These are phyloP conservation scores for Geophilus truncorum DNA, from an alignment of 2,888 invertebrate genomes.

Conservation along the genomic window DNA sequence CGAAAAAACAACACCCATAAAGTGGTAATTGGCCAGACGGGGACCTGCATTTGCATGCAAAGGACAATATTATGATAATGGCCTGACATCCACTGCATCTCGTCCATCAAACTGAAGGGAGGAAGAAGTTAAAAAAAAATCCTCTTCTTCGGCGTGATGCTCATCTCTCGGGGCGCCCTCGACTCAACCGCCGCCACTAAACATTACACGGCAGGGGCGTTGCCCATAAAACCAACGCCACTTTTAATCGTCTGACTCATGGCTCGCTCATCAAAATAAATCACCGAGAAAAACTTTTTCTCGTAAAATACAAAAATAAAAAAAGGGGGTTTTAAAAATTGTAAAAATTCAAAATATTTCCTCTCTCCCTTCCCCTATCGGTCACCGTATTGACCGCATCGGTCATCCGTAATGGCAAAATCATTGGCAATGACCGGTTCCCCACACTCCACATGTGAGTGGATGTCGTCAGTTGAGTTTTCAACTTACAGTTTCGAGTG, in stretches of 20 bases:
- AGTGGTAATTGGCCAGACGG: conserved; percentile 25
- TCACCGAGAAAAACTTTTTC: background rate
- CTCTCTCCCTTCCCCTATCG: too few species aligned
- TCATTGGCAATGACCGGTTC: background rate
- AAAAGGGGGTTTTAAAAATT: background rate
- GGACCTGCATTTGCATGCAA: conserved; percentile 27
- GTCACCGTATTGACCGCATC: too few species aligned
- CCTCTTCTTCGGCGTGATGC: conserved; percentile 18
- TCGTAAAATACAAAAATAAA: background rate
- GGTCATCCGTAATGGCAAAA: background rate
- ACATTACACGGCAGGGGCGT: conserved; percentile 22
- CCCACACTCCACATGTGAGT: too few species aligned
- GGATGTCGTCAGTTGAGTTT: too few species aligned
- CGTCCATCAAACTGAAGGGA: conserved; percentile 17
- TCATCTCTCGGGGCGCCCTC: conserved; percentile 28
- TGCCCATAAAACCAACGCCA: conserved; percentile 27
- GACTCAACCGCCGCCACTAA: background rate
- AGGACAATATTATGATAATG: conserved; percentile 28
- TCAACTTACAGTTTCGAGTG: too few species aligned
- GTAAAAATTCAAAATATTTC: background rate
- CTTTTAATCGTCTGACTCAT: conserved; percentile 27
- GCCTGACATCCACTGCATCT: conserved; percentile 13
- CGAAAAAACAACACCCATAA: conserved; percentile 22
- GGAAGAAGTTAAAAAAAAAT: background rate
- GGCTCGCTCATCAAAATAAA: conserved; percentile 23